These are phyloP conservation scores for Aphidius gifuensis DNA, from an alignment of 1,140 invertebrate species.

Conservation along the genomic window DNA sequence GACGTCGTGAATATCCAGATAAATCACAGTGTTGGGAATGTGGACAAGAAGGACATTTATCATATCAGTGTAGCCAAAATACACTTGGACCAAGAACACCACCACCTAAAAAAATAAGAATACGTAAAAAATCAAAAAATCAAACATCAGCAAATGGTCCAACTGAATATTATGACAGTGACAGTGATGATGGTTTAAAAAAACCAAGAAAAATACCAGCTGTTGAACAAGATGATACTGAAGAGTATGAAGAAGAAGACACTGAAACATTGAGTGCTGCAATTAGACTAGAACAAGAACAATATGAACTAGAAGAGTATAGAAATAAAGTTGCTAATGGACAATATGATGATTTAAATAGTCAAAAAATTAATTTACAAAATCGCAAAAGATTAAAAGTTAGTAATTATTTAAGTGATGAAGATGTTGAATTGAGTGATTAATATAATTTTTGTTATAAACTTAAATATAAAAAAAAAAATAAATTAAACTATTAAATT, in stretches of 20 bases:
- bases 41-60: conserved; percentile 74
- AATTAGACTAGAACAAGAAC: conserved; percentile 65
- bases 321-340: conserved; percentile 52
- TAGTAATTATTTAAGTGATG: conserved; percentile 66
- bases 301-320: conserved; percentile 57
- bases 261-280: conserved; percentile 67
- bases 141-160: not conserved
- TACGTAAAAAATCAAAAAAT: conserved; percentile 53
- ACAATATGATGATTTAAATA: conserved; percentile 38
- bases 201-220: conserved; percentile 25
- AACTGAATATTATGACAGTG: conserved; percentile 44
- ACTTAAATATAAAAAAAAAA: not conserved
- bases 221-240: conserved; percentile 34
- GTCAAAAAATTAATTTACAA: conserved; percentile 24
- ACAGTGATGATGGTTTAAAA: conserved; percentile 44
- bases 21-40: conserved; percentile 79
- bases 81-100: conserved; percentile 68
- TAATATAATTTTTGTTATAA: conserved; percentile 17
- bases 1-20: conserved; percentile 68
- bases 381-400: conserved; percentile 61
- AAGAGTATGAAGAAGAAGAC: conserved; percentile 40
- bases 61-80: conserved; percentile 74
- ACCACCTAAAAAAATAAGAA: conserved; percentile 68
- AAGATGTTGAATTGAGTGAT: conserved; percentile 56
- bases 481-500: conserved; percentile 1